A percentile compares a stretch with the other conserved stretches of the same genome.
Conservation (phyloP, 2,888 invertebrate species). For the Seira musarum region DNA sequence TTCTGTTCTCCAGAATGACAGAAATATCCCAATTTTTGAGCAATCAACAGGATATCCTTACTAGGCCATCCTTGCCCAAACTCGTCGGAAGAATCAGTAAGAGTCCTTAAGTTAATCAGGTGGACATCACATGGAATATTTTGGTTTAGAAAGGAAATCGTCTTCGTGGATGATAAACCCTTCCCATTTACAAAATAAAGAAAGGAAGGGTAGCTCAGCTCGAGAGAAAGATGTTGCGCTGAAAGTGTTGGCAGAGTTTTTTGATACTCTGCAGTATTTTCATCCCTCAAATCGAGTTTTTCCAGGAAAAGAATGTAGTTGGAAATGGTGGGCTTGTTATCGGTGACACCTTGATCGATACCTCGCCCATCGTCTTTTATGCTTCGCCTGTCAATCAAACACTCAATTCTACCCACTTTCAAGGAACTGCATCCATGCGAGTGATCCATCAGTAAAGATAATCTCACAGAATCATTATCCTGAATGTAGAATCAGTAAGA, state of each 20-base stretch:
- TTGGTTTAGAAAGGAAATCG: too few species aligned
- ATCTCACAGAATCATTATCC: too few species aligned
- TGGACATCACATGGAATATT: too few species aligned
- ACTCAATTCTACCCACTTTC: conserved; percentile 91
- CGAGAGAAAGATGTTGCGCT: conserved; percentile 83
- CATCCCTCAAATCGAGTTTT: conserved; percentile 72
- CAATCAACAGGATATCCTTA: conserved; percentile 52
- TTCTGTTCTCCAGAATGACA: conserved; percentile 54
- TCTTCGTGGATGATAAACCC: too few species aligned
- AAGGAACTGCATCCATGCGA: conserved; percentile 79
- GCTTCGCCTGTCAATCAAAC: conserved; percentile 94
- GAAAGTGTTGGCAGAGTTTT: conserved; percentile 78
- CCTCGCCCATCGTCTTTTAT: conserved; percentile 96
- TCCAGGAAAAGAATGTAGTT: conserved; percentile 92
- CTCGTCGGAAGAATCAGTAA: conserved; percentile 84
- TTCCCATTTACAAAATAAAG: too few species aligned
- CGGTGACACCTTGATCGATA: conserved; percentile 94
- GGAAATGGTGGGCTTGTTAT: conserved; percentile 87
- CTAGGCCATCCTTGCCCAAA: conserved; percentile 72
- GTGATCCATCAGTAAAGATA: too few species aligned
- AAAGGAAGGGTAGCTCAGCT: conserved; percentile 86
- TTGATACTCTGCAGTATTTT: conserved; percentile 68
- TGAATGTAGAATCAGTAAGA: too few species aligned
- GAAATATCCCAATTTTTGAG: conserved; percentile 61
- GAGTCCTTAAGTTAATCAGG: conserved; percentile 84